Conservation (phyloP, 2,797 vertebrate species). For the Mionectes olivaceus region DNA sequence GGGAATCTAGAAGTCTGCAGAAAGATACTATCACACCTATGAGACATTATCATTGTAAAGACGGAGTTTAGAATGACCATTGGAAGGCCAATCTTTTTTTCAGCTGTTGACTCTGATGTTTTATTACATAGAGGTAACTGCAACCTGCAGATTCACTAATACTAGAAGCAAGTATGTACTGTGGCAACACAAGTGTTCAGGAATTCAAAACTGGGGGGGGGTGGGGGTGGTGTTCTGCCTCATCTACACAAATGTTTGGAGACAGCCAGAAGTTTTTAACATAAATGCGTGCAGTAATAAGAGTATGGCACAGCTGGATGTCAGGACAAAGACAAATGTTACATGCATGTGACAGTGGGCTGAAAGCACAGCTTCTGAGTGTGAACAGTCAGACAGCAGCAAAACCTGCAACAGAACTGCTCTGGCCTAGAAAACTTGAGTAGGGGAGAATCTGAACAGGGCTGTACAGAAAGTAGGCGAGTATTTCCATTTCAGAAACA, state of each 20-base stretch:
- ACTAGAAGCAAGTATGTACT: neutral
- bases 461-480: accelerated
- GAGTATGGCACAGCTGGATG: neutral
- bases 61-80: neutral
- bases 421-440: neutral
- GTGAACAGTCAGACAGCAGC: neutral
- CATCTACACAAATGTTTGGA: neutral
- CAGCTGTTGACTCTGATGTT: neutral
- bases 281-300: neutral
- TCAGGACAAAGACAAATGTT: neutral
- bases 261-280: neutral
- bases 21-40: neutral
- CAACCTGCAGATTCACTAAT: neutral
- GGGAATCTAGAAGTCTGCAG: neutral
- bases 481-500: neutral
- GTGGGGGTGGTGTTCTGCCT: neutral
- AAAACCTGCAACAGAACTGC: neutral
- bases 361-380: neutral
- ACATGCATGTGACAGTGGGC: neutral
- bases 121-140: neutral
- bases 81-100: neutral
- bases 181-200: neutral
- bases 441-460: neutral
- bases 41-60: neutral
- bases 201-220: neutral